Percentiles rank a stretch among this genome's conserved stretches.
These are phyloP conservation scores for Diachasma alloeum DNA, from an alignment of 1,140 invertebrate genomes.

Conservation along the genomic window DNA sequence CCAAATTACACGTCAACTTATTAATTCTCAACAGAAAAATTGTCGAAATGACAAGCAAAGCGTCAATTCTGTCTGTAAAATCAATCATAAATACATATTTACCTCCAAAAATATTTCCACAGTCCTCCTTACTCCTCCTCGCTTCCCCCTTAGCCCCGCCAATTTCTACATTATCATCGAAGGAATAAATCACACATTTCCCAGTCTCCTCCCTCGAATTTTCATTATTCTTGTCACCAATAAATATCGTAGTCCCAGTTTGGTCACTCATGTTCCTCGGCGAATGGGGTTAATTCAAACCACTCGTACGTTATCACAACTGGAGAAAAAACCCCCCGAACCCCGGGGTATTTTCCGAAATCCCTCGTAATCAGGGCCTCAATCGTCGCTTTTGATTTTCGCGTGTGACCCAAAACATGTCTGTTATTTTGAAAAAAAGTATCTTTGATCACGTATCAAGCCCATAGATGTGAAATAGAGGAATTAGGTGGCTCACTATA, in stretches of 20 bases:
- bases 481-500: not conserved
- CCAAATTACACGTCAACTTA: too few species aligned
- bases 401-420: too few species aligned
- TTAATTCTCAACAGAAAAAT: not conserved
- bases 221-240: not conserved
- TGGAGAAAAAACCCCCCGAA: too few species aligned
- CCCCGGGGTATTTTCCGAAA: not conserved
- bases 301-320: not conserved
- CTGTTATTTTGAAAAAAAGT: not conserved
- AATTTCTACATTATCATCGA: not conserved
- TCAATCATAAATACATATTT: not conserved
- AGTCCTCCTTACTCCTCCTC: not conserved
- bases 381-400: not conserved
- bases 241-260: not conserved
- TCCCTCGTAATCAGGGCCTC: not conserved
- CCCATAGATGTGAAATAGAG: not conserved
- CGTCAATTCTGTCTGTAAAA: not conserved
- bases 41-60: not conserved
- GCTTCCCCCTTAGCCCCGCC: not conserved
- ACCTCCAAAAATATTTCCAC: not conserved
- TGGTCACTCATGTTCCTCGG: not conserved
- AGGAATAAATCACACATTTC: not conserved
- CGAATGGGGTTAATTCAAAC: not conserved
- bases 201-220: not conserved
- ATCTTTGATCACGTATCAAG: not conserved